These are phyloP conservation scores for Hydropsyche tenuis DNA, from an alignment of 1,140 invertebrate genomes.

Conservation along the genomic window DNA sequence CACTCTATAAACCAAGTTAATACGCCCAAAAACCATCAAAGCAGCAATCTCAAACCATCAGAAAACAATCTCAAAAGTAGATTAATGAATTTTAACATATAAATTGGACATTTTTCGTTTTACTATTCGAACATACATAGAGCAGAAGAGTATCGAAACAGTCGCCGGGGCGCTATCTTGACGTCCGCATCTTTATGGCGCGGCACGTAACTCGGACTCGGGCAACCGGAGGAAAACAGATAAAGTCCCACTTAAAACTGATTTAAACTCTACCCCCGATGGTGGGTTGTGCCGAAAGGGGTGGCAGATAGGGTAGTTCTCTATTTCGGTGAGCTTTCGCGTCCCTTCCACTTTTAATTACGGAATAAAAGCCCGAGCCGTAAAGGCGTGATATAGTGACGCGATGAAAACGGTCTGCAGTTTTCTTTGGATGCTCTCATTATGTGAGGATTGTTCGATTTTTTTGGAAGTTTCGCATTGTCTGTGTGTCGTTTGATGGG, in stretches of 20 bases:
- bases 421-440: background rate
- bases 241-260: constrained; percentile 40
- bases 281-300: too few relatives aligned
- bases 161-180: constrained; percentile 2
- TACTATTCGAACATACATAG: too few relatives aligned
- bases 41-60: too few relatives aligned
- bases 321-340: background rate
- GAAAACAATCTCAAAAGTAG: too few relatives aligned
- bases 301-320: too few relatives aligned
- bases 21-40: too few relatives aligned
- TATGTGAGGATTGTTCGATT: too few relatives aligned
- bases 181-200: constrained; percentile 28
- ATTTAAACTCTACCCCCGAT: constrained; percentile 30
- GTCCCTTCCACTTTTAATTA: constrained; percentile 29
- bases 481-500: too few relatives aligned
- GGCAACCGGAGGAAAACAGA: constrained; percentile 27
- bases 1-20: too few relatives aligned
- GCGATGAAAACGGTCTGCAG: background rate
- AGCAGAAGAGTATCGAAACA: too few relatives aligned
- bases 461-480: background rate
- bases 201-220: constrained; percentile 30
- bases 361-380: constrained; percentile 24
- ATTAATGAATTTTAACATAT: too few relatives aligned
- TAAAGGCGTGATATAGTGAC: background rate
- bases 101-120: too few relatives aligned